Base-by-base conservation (phyloP, 37 sponge, comb jelly and placozoan species). In the Crambe crambe region DNA sequence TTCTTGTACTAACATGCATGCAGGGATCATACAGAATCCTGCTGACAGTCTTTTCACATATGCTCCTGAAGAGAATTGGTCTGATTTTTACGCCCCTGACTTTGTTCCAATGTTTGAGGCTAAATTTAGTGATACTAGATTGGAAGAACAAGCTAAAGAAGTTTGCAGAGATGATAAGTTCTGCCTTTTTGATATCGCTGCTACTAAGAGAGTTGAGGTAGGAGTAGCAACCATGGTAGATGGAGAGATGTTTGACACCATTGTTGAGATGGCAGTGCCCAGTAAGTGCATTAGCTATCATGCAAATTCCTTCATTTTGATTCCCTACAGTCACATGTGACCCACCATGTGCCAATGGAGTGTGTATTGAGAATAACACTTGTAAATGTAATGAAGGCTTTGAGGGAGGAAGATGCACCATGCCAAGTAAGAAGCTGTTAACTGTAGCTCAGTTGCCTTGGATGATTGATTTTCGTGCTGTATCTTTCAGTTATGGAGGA, bases 261-360 rank as follows among this genome's bases (percentile, higher is more conserved):
- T 87, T n/a, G 66, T 87, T 15, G 78, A 81, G 47, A 35, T 76
- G 32, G 66, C 82, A 34, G 37, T 32, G 21, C 82, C 82, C 80
- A 47, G 88, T 81, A 37, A 36, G 73, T 72, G 3, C 21, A 60
- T n/a, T 60, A 5, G 4, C 23, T 60, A 26, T 20, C 27, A 60
- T 20, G 23, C 27, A 60, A n/a, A 4, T n/a, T 26, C 17, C 3
- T 60, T 60, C 6, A 26, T 20, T 60, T 60, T 9, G 27, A 26
- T 25, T 68, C 32, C 23, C 37, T 81, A 20, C 58, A 90, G 90
- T 90, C 76, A 56, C 34, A 17, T 90, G 91, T 81, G 74, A 85
- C 39, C 86, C 91, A 36, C 56, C 83, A 35, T 90, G 91, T 78
- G 79, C 67, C 25, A 74, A 90, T 73, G 91, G 91, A 37, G 91